Conservation (phyloP, 2,888 invertebrate species). For the Ernsta delagoae region DNA sequence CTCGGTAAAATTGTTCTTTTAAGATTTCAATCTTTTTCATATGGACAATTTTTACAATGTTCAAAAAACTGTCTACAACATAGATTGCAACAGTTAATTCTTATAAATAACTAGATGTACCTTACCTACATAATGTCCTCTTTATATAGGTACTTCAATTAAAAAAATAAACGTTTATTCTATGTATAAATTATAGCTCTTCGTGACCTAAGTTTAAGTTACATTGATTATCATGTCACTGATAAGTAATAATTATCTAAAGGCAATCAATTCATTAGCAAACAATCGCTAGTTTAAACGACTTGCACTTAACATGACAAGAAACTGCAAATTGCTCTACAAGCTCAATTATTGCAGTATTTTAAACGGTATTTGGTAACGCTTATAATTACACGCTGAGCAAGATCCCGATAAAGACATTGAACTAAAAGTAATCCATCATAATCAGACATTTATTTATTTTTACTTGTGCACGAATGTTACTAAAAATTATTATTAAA, state of each 20-base stretch:
- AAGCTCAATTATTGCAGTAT: constrained; percentile 2
- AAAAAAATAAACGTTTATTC: too few species aligned
- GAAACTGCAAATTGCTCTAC: constrained; percentile 3
- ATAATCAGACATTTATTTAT: too few species aligned
- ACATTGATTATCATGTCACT: constrained; percentile 6
- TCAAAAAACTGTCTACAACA: not conserved
- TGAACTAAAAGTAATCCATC: too few species aligned
- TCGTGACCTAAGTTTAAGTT: not conserved
- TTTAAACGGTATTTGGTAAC: not conserved
- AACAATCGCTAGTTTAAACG: constrained; percentile 18
- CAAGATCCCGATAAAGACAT: not conserved
- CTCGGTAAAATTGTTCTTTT: constrained; percentile 21
- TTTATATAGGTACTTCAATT: too few species aligned
- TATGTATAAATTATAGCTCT: not conserved
- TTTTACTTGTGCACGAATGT: too few species aligned
- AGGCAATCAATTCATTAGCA: constrained; percentile 21
- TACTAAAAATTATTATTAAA: too few species aligned
- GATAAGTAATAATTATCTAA: constrained; percentile 10
- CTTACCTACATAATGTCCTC: too few species aligned
- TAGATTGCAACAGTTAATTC: too few species aligned
- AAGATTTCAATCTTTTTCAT: constrained; percentile 6
- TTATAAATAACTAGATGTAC: too few species aligned
- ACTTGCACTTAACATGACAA: constrained; percentile 2
- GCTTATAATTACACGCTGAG: not conserved
- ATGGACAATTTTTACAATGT: constrained; percentile 1